Base-by-base conservation (phyloP, 2,113 vertebrate species). In the Pogonocichla stellata region DNA sequence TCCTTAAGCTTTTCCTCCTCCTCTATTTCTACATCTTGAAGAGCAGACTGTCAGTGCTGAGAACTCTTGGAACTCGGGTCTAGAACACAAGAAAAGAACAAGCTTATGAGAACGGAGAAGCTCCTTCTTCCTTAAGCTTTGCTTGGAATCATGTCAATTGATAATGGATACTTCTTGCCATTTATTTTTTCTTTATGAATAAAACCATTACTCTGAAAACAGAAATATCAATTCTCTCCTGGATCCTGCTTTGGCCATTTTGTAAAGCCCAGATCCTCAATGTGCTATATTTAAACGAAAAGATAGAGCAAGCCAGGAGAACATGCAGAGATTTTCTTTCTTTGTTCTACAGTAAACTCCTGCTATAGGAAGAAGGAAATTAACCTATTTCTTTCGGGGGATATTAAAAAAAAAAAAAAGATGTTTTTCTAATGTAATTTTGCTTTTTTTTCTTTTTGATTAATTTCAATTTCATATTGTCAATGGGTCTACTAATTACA, bases 1-100 rank as follows among this genome's bases (percentile, higher is more conserved):
- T 73, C 22, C 4, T 13, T 57, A 1, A 60, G 18, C 15, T 70
- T 80, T 90, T 89, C 5, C 8, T 65, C 38, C 26, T 42, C 24
- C 8, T 66, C 10, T 62, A 3, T 36, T n/a, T 40, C 2, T 54
- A 1, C 1, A 0, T 67, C 33, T 67, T 82, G 36, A 34, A 58
- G 19, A 79, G 6, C 24, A 48, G 56, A 28, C 31, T 78, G 16
- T 67, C 42, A 84, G 3, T 70, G 23, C 22, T 58, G 38, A 66
- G 50, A 74, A 38, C 11, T 8, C 26, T 26, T 53, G 19, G n/a
- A 84, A 38, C 22, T 77, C 28, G 17, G 12, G 19, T 90, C 28
- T 87, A 45, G 62, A 66, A 53, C 31, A 51, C 6, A 62, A 31
- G 40, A 69, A 61, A 77, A 29, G 34, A 77, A 13, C 13, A 67